Percentiles rank a stretch among this genome's conserved stretches.
Evolutionary conservation across 2,113 vertebrate genomes (phyloP).

Genomic region (Pungitius pungitius): DNA sequence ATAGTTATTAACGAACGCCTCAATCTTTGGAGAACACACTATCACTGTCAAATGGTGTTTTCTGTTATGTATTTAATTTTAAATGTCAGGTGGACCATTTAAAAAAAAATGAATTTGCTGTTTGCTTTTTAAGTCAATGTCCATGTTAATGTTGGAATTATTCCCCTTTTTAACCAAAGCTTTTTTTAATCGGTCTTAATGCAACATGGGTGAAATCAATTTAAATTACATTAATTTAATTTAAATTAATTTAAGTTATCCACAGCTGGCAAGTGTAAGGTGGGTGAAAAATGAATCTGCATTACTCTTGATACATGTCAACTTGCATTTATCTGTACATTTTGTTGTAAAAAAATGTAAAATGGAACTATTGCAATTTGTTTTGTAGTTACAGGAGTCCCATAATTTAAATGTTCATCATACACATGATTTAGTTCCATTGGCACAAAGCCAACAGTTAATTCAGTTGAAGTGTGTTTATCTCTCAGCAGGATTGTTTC

Average conservation of each 20-base stretch:
- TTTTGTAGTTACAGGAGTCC: constrained; percentile 25
- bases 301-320: background rate
- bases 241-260: constrained; percentile 4
- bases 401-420: constrained; percentile 27
- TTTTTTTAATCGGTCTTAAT: constrained; percentile 20
- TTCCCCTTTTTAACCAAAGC: constrained; percentile 16
- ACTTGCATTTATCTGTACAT: background rate
- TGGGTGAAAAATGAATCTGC: background rate
- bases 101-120: too few relatives aligned
- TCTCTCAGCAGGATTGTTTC: constrained; percentile 18
- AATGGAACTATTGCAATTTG: constrained; percentile 17
- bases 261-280: background rate
- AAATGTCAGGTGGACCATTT: constrained; percentile 1
- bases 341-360: constrained; percentile 26
- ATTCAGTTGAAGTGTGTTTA: constrained; percentile 4
- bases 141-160: constrained; percentile 14
- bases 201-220: background rate
- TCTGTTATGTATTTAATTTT: background rate
- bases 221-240: constrained; percentile 3
- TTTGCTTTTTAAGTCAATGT: constrained; percentile 31
- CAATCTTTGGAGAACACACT: background rate
- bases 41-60: constrained; percentile 8
- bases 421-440: constrained; percentile 17
- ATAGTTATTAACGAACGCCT: too few relatives aligned
- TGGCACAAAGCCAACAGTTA: constrained; percentile 15